Evolutionary conservation across 2,888 invertebrate species (phyloP), one percentile per base, ranked within the genome.

Genomic region (Apodemia duryi): DNA sequence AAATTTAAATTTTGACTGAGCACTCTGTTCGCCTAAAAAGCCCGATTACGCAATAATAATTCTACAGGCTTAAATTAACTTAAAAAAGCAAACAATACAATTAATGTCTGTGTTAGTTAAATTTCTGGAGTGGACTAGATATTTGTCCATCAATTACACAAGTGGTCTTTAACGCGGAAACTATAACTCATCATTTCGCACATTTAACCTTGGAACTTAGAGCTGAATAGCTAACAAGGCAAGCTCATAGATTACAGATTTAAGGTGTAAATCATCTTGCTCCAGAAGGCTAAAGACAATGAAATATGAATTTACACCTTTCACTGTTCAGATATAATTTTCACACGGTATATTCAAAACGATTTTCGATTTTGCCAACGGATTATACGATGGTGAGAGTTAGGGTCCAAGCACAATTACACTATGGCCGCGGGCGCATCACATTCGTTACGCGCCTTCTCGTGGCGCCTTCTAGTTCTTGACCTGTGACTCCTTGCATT

Each of bases 351-450:
- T 60, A 65, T 64, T 57, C 61, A 63, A 60, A 65, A 63, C 68
- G 63, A 69, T 69, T 67, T 65, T 70, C 65, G 68, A 68, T 65
- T 69, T 67, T 41, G 65, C 67, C 63, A 65, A 60, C 52, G 62
- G 62, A 62, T 67, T 70, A 65, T 69, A 54, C 68, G 71, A 69
- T 69, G 68, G 68, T 66, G 68, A 70, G 71, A 72, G 68, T 57
- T 64, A 46, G 49, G 67, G 69, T 64, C 67, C 70, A 68, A 69
- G 75, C 77, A 80, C 86, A 86, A 88, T 88, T 86, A 87, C 82
- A 84, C 74, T 77, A 70, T 74, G 74, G 76, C 88, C 82, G 72
- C 80, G 65, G 83, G 88, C 85, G 66, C 38, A 64, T 66, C 67
- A 65, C 71, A 77, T 79, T 81, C 77, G 81, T 82, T 82, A 81